A percentile compares a stretch with the other conserved stretches of the same genome.
These are phyloP conservation scores for Cichlasoma orientale DNA, from an alignment of 2,797 vertebrate species.

Conservation along the genomic window DNA sequence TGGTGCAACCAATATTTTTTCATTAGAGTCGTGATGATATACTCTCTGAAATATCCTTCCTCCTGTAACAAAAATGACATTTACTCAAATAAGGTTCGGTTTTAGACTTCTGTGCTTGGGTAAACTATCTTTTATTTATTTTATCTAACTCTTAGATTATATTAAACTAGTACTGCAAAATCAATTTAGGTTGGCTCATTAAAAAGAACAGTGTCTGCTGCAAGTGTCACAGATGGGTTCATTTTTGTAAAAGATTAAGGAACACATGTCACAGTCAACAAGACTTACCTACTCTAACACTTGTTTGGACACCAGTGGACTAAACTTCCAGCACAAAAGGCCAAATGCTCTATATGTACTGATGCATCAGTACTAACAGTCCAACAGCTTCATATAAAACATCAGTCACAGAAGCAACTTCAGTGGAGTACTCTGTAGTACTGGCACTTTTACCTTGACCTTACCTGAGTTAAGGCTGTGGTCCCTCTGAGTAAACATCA, in stretches of 20 bases:
- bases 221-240: too few species aligned
- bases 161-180: too few species aligned
- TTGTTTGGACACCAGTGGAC: not conserved
- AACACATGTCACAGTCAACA: not conserved
- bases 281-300: not conserved
- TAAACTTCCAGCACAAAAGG: not conserved
- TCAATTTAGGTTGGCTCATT: too few species aligned
- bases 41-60: constrained; percentile 50
- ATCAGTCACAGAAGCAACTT: not conserved
- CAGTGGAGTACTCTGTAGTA: not conserved
- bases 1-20: not conserved
- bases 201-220: too few species aligned
- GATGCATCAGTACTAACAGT: not conserved
- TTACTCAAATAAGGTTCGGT: not conserved
- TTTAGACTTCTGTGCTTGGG: not conserved
- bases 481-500: constrained; percentile 24
- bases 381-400: not conserved
- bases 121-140: not conserved
- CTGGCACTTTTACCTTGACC: not conserved
- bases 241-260: too few species aligned
- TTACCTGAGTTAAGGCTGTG: constrained; percentile 56
- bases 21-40: constrained; percentile 15
- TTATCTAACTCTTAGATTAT: too few species aligned
- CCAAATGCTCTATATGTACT: not conserved
- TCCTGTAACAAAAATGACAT: constrained; percentile 54